These are phyloP conservation scores for Euspilapteryx auroguttella DNA, from an alignment of 2,888 invertebrate species.

Conservation along the genomic window DNA sequence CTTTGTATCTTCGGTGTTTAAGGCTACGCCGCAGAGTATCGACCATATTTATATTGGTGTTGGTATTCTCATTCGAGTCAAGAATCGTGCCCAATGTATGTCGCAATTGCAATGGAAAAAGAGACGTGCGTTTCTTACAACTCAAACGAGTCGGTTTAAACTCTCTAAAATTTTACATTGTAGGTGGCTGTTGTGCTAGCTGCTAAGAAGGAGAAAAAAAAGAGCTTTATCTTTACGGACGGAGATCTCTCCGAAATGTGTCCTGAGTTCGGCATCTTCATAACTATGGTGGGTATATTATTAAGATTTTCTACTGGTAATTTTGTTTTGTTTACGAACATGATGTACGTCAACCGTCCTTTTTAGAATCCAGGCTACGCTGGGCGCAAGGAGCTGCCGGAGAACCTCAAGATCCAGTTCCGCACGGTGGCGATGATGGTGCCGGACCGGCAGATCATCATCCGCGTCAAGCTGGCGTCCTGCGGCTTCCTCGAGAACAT, in stretches of 20 bases:
- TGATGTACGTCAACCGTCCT: no score
- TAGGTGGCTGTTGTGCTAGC: constrained; percentile 89
- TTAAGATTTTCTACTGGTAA: neutral
- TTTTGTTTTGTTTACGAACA: no score
- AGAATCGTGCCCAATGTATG: no score
- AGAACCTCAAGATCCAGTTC: constrained; percentile 97
- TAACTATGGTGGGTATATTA: constrained; percentile 80
- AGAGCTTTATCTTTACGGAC: constrained; percentile 89
- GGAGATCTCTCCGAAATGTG: constrained; percentile 92
- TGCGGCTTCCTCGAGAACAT: constrained; percentile 97
- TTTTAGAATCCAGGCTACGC: constrained; percentile 96
- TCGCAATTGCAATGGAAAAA: no score
- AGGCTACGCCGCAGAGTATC: no score
- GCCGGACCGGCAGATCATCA: constrained; percentile 95
- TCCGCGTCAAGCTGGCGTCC: constrained; percentile 92
- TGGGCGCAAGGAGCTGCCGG: constrained; percentile 93
- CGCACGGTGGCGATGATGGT: constrained; percentile 99
- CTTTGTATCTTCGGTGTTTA: no score
- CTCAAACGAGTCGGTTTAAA: no score
- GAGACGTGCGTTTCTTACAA: no score
- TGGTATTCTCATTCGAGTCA: no score
- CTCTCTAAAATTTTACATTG: no score
- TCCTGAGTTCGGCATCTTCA: constrained; percentile 94
- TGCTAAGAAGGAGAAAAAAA: constrained; percentile 92
- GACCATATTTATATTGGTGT: no score